Conservation (phyloP, 2,113 vertebrate species). For the Cavia aperea region DNA sequence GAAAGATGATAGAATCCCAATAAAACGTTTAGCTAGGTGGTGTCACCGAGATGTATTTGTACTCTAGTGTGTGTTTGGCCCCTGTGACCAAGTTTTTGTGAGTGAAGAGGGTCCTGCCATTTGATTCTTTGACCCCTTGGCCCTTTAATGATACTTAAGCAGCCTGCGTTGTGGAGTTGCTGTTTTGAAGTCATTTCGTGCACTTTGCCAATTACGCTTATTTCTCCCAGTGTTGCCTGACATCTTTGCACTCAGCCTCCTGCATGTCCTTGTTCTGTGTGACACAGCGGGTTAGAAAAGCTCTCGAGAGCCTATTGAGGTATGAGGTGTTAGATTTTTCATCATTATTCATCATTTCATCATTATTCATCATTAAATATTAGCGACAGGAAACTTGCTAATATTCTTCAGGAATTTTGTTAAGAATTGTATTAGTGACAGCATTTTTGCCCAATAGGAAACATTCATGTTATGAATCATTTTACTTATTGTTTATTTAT, state of each 20-base stretch:
- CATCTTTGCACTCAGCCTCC: background rate
- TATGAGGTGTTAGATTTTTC: background rate
- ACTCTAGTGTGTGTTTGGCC: background rate
- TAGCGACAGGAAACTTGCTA: background rate
- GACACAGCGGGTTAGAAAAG: background rate
- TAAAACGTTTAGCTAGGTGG: background rate
- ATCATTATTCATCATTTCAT: background rate
- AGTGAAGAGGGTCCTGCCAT: background rate
- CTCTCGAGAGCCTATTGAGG: background rate
- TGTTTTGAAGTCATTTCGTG: background rate
- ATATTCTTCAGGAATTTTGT: slow-evolving; percentile 1
- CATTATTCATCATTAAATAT: background rate
- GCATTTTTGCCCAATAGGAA: background rate
- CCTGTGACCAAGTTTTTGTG: background rate
- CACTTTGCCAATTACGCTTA: background rate
- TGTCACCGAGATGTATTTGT: background rate
- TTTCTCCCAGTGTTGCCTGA: background rate
- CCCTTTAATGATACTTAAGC: background rate
- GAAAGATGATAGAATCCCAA: background rate
- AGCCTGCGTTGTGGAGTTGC: background rate
- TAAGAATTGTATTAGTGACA: background rate
- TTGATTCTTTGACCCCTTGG: background rate
- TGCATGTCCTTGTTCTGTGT: background rate
- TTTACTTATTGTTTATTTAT: slow-evolving; percentile 39
- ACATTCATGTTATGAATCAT: background rate